Conservation (phyloP, 2,113 vertebrate genomes). For the Labeo rohita region DNA sequence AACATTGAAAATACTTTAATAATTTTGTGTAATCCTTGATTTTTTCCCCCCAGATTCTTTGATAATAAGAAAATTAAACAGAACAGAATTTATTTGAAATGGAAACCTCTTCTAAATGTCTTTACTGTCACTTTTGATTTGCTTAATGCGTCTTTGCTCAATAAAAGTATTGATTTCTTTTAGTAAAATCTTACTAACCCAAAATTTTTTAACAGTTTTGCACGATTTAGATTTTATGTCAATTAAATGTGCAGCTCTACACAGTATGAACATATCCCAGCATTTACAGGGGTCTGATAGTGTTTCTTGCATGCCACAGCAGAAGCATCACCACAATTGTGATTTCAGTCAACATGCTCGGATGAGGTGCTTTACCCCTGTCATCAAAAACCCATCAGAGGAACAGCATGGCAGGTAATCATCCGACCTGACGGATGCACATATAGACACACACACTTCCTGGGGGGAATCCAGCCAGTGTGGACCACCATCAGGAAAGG, state of each 20-base stretch:
- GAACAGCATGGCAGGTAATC: conserved; percentile 27
- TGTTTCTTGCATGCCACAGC: background rate
- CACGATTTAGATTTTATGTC: background rate
- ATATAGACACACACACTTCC: background rate
- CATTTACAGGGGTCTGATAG: conserved; percentile 1
- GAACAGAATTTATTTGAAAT: too few relatives aligned
- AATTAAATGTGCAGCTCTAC: background rate
- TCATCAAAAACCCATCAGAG: conserved; percentile 38
- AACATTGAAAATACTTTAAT: too few relatives aligned
- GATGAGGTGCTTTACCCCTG: background rate
- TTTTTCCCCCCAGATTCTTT: too few relatives aligned
- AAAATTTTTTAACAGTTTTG: background rate
- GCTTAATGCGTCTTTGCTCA: too few relatives aligned
- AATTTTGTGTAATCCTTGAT: too few relatives aligned
- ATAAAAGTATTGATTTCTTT: too few relatives aligned
- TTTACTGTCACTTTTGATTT: too few relatives aligned
- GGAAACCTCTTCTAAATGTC: too few relatives aligned
- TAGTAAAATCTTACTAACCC: background rate
- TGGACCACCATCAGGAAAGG: background rate
- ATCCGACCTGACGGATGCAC: conserved; percentile 20
- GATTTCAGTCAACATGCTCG: conserved; percentile 32
- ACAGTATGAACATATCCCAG: background rate
- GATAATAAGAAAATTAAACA: too few relatives aligned
- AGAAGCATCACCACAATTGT: conserved; percentile 20
- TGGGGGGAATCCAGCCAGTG: background rate